Evolutionary conservation across 2,113 vertebrate species (phyloP).

Genomic region (Bos indicus): DNA sequence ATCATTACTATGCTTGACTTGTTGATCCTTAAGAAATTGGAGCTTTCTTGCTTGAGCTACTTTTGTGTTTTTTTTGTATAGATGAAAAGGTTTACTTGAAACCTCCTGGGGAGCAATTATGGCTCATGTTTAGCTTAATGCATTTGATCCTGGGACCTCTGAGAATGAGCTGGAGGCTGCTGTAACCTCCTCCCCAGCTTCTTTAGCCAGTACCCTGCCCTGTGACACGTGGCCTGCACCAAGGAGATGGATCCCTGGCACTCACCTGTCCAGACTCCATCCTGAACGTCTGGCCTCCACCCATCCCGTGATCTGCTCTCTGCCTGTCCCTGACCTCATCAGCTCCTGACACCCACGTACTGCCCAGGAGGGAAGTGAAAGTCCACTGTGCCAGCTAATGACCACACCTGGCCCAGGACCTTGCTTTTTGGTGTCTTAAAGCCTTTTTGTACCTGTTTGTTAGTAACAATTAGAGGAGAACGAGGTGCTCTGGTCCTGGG

Average conservation of each 20-base stretch:
- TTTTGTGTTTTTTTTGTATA: not conserved
- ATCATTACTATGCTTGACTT: not conserved
- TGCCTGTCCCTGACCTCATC: not conserved
- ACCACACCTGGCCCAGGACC: not conserved
- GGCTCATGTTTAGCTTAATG: not conserved
- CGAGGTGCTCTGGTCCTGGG: not conserved
- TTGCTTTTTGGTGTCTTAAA: not conserved
- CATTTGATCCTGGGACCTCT: not conserved
- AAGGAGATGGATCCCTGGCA: not conserved
- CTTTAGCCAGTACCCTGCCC: not conserved
- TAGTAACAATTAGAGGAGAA: not conserved
- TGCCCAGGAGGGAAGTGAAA: not conserved
- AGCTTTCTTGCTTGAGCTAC: not conserved
- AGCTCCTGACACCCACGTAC: not conserved
- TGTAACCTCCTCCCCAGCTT: not conserved
- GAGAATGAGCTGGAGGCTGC: not conserved
- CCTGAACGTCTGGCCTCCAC: not conserved
- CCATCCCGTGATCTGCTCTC: not conserved
- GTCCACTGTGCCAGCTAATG: not conserved
- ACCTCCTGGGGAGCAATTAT: not conserved
- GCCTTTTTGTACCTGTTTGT: not conserved
- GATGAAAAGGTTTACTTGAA: slow-evolving; percentile 20
- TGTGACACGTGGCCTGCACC: not conserved
- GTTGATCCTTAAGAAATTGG: not conserved
- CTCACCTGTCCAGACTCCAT: not conserved